Conservation (phyloP, 1,140 invertebrate genomes). For the Aphelinus atriplicis region DNA sequence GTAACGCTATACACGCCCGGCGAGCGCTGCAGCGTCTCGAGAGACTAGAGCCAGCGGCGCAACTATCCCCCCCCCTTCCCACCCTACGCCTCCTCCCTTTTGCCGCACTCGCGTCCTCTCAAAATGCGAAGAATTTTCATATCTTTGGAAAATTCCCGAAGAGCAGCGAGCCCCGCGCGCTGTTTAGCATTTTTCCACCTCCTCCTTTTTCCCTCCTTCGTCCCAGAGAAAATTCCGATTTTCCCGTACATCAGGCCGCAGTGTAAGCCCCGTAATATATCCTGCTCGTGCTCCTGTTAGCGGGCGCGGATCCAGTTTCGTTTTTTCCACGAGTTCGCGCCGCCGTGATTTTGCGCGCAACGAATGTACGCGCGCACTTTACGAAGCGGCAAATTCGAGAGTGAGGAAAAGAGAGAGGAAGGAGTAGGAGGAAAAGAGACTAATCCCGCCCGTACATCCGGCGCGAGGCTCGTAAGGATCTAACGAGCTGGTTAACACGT, state of each 20-base stretch:
- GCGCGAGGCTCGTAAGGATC: slow-evolving; percentile 14
- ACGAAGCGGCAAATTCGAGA: background rate
- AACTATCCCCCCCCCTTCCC: too few species aligned
- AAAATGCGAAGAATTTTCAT: slow-evolving; percentile 56
- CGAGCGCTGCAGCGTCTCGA: too few species aligned
- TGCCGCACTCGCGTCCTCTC: background rate
- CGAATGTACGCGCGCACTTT: slow-evolving; percentile 3
- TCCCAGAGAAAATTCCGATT: slow-evolving; percentile 14
- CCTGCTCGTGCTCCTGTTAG: slow-evolving; percentile 16
- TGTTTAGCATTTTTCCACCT: slow-evolving; percentile 13
- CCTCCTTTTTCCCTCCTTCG: background rate
- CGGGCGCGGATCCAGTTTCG: slow-evolving; percentile 1
- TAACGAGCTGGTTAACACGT: slow-evolving; percentile 41
- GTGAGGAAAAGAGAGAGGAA: background rate
- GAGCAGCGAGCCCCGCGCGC: background rate
- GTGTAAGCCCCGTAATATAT: background rate
- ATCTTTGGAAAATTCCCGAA: slow-evolving; percentile 48
- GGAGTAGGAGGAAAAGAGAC: background rate
- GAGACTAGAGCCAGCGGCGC: too few species aligned
- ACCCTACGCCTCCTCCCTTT: slow-evolving; percentile 5
- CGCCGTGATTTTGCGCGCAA: slow-evolving; percentile 17
- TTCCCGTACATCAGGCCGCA: background rate
- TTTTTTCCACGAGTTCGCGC: background rate
- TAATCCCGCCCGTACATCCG: too few species aligned
- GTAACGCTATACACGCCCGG: too few species aligned